phyloP scores from a whole-genome alignment of 2,888 invertebrate genomes.

The Furcula furcula region DNA sequence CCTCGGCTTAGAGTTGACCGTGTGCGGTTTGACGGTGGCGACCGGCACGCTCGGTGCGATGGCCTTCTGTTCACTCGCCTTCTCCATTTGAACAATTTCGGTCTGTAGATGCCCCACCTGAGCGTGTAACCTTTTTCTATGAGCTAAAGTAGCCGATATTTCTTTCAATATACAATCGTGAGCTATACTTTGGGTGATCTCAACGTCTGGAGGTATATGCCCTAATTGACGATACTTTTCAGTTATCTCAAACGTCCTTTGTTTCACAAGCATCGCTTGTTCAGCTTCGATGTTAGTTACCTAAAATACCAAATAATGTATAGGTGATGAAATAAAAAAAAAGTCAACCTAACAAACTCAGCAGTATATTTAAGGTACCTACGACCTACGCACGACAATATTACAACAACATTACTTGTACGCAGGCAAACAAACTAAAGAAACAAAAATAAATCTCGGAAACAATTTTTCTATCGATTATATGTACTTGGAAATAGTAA shows the following conservation, averaged over 20 bases:
- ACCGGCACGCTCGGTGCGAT: conserved; percentile 49
- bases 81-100: conserved; percentile 89
- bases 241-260: conserved; percentile 88
- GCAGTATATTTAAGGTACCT: too few relatives aligned
- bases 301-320: conserved; percentile 57
- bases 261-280: conserved; percentile 86
- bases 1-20: conserved; percentile 61
- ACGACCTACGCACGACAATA: too few relatives aligned
- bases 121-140: conserved; percentile 91
- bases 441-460: too few relatives aligned
- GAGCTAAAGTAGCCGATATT: conserved; percentile 91
- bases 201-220: conserved; percentile 77
- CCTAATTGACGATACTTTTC: conserved; percentile 84
- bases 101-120: conserved; percentile 90
- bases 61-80: conserved; percentile 84
- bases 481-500: too few relatives aligned
- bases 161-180: conserved; percentile 93
- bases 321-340: conserved; percentile 11
- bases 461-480: too few relatives aligned
- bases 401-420: too few relatives aligned
- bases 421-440: too few relatives aligned
- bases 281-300: conserved; percentile 87
- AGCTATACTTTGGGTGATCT: conserved; percentile 85
- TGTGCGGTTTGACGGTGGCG: conserved; percentile 70
- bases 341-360: too few relatives aligned